These are phyloP conservation scores for Aurelia sp. DNA, from an alignment of 30 jellyfish, hydroid and myxozoan genomes.

Conservation along the genomic window DNA sequence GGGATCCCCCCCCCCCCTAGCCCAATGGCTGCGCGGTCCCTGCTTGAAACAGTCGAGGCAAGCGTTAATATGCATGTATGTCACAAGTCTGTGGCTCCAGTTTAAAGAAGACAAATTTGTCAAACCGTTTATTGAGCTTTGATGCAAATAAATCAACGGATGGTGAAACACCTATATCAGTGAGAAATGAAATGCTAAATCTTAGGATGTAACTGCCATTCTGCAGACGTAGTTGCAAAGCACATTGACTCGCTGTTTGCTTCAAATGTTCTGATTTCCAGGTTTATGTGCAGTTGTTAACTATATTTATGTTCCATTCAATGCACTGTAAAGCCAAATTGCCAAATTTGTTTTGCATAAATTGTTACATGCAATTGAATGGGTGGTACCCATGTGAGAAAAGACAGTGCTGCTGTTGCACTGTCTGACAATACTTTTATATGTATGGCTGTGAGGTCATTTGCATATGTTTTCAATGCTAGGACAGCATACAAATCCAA, in stretches of 20 bases:
- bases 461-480: too few species aligned
- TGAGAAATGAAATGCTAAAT: not conserved
- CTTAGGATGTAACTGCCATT: slow-evolving; percentile 32
- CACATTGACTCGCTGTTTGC: slow-evolving; percentile 34
- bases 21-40: too few species aligned
- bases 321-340: not conserved
- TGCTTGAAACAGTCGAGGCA: too few species aligned
- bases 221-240: not conserved
- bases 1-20: too few species aligned
- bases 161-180: not conserved
- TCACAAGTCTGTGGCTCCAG: slow-evolving; percentile 22
- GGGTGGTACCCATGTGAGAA: too few species aligned
- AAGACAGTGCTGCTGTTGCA: too few species aligned
- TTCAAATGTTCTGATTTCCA: slow-evolving; percentile 26
- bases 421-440: too few species aligned
- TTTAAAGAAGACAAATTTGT: slow-evolving; percentile 3
- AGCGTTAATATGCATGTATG: too few species aligned
- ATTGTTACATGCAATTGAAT: too few species aligned
- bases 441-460: too few species aligned
- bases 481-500: too few species aligned
- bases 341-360: too few species aligned
- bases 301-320: slow-evolving; percentile 32
- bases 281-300: slow-evolving; percentile 50
- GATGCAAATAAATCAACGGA: slow-evolving; percentile 54
- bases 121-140: slow-evolving; percentile 14